A percentile compares a stretch with the other conserved stretches of the same genome.
Conservation (phyloP, 2,797 vertebrate species). For the Remorina albescens region DNA sequence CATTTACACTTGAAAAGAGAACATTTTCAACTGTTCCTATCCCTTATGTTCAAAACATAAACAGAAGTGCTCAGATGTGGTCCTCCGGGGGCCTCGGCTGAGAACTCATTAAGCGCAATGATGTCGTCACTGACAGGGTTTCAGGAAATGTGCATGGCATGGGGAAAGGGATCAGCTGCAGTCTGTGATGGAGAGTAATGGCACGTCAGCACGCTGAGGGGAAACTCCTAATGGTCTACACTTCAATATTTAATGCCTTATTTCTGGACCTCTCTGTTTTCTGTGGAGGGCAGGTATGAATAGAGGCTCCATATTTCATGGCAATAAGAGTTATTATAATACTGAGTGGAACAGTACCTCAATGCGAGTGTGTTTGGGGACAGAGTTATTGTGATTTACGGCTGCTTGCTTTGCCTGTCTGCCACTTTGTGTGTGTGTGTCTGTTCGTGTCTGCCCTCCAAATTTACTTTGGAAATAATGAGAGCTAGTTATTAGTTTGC, state of each 20-base stretch:
- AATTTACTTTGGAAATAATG: slow-evolving; percentile 35
- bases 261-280: slow-evolving; percentile 70
- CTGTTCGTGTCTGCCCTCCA: slow-evolving; percentile 19
- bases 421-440: background rate
- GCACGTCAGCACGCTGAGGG: slow-evolving; percentile 68
- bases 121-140: slow-evolving; percentile 58
- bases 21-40: slow-evolving; percentile 16
- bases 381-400: slow-evolving; percentile 43
- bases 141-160: slow-evolving; percentile 54
- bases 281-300: slow-evolving; percentile 66
- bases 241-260: slow-evolving; percentile 83
- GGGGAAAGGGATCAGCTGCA: slow-evolving; percentile 62
- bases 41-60: slow-evolving; percentile 34
- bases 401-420: slow-evolving; percentile 22
- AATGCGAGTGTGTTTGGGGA: slow-evolving; percentile 45
- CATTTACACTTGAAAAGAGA: background rate
- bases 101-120: slow-evolving; percentile 61
- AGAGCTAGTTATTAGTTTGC: slow-evolving; percentile 30
- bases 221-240: slow-evolving; percentile 78
- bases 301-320: slow-evolving; percentile 65
- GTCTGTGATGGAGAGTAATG: slow-evolving; percentile 74
- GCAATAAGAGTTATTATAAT: slow-evolving; percentile 65
- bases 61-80: slow-evolving; percentile 31
- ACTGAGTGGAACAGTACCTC: slow-evolving; percentile 50
- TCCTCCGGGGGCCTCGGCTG: slow-evolving; percentile 30